Base-by-base conservation (phyloP, 2,797 vertebrate species). In the Menidia menidia region DNA sequence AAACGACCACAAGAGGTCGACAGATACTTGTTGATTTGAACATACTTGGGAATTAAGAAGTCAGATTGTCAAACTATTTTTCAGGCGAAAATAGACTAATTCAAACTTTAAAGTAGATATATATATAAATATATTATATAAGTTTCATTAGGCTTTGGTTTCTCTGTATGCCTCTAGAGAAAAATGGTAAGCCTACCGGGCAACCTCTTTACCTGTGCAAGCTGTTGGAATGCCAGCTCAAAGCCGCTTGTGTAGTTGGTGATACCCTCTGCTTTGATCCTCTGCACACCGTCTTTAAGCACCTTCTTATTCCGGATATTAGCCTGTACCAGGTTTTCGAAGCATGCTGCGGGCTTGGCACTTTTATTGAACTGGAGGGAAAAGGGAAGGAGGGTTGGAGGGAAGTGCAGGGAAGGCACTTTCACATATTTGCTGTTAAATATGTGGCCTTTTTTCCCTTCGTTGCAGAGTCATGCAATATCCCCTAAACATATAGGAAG, bases 251-350 rank as follows among this genome's bases (percentile, higher is more conserved):
- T 97, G 86, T 98, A 99, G 90, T 98, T 96, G 0, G 98, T 99
- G 75, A 95, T 98, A 45, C 97, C 97, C 85, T 98, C 98, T 1
- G 97, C 97, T 4, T 89, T 90, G 84, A 99, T 98, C 71, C 87
- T 92, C 76, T 96, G 91, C 68, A 99, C 97, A 0, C 95, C 96
- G 0, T 97, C 95, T 89, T 97, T 98, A 70, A 99, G 90, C 54
- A 95, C 94, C 93, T 94, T 96, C 93, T 99, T 99, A 90, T 99
- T 99, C 80, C 97, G 95, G 39, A 98, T 96, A 35, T 99, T 99
- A 68, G 98, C 98, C 93, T 99, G 98, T 54, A 99, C 97, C 74
- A 99, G 96, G 81, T 98, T 95, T 71, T 94, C 72, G 83, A 99
- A 99, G 88, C 98, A 99, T 59, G 97, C 94, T 16, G 95, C 96